Conservation (phyloP, 2,113 vertebrate genomes). For the Romanogobio albipinnatus region DNA sequence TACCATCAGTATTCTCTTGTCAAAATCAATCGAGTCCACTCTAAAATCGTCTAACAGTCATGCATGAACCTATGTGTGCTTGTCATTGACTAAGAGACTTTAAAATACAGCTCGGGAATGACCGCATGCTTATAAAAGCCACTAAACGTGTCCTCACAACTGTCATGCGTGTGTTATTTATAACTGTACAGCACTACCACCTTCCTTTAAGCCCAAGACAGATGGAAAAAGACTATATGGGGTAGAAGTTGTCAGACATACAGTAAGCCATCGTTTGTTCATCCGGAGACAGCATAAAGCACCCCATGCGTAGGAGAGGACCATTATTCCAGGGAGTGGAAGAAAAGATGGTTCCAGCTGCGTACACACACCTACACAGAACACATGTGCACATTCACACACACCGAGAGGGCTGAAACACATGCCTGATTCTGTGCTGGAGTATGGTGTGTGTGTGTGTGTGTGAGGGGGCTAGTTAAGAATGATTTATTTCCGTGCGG, state of each 20-base stretch:
- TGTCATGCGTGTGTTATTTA: constrained; percentile 69
- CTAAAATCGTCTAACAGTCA: background rate
- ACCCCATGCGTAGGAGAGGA: constrained; percentile 44
- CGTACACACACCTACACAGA: constrained; percentile 41
- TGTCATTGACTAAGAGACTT: constrained; percentile 55
- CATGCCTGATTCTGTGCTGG: constrained; percentile 44
- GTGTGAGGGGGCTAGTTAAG: constrained; percentile 66
- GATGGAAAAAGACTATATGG: constrained; percentile 30
- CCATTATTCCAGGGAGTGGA: constrained; percentile 52
- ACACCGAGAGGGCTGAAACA: constrained; percentile 35
- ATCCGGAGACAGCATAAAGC: background rate
- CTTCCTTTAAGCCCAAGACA: constrained; percentile 59
- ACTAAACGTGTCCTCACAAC: constrained; percentile 72
- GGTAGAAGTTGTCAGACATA: constrained; percentile 8
- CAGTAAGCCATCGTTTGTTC: constrained; percentile 15
- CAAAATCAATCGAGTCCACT: too few species aligned
- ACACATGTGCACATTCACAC: constrained; percentile 22
- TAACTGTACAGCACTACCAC: constrained; percentile 57
- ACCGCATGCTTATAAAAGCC: constrained; percentile 62
- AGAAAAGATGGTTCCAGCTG: constrained; percentile 59
- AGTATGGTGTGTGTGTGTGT: constrained; percentile 54
- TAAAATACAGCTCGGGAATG: constrained; percentile 63
- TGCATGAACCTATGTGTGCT: background rate
- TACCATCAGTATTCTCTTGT: too few species aligned
- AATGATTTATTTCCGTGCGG: constrained; percentile 64